A percentile compares a stretch with the other conserved stretches of the same genome.
These are phyloP conservation scores for Orgyia antiqua DNA, from an alignment of 2,888 invertebrate genomes.

Conservation along the genomic window DNA sequence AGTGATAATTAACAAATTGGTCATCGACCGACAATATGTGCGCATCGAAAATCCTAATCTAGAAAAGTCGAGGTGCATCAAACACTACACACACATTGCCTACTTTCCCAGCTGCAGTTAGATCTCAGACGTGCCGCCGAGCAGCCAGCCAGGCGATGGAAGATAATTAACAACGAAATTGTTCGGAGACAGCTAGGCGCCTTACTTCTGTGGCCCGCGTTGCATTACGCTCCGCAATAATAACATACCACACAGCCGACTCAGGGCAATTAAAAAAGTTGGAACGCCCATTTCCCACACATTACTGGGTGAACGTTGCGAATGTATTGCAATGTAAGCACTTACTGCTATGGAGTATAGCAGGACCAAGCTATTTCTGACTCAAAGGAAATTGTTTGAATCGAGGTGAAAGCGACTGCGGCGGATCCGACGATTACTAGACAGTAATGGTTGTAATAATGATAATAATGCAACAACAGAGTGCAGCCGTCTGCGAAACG, in stretches of 20 bases:
- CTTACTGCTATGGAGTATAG: slow-evolving; percentile 23
- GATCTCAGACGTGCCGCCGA: slow-evolving; percentile 56
- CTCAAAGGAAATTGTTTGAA: slow-evolving; percentile 43
- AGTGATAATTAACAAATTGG: slow-evolving; percentile 23
- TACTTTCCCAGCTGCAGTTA: slow-evolving; percentile 53
- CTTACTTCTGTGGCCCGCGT: slow-evolving; percentile 62
- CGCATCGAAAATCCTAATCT: slow-evolving; percentile 39
- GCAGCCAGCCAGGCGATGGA: slow-evolving; percentile 45
- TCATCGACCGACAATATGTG: slow-evolving; percentile 44
- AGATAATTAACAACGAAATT: slow-evolving; percentile 70
- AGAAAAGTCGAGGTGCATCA: slow-evolving; percentile 41
- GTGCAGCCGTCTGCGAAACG: slow-evolving; percentile 38
- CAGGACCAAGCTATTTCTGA: slow-evolving; percentile 36
- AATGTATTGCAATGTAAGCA: slow-evolving; percentile 35
- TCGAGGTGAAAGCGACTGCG: slow-evolving; percentile 53
- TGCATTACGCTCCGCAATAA: slow-evolving; percentile 64
- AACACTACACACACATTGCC: slow-evolving; percentile 43
- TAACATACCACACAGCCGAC: slow-evolving; percentile 50
- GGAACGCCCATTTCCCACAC: slow-evolving; percentile 65
- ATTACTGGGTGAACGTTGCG: slow-evolving; percentile 50
- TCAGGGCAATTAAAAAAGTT: slow-evolving; percentile 59
- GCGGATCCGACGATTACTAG: slow-evolving; percentile 42
- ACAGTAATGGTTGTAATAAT: slow-evolving; percentile 48
- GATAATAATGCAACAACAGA: slow-evolving; percentile 38
- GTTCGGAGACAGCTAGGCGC: slow-evolving; percentile 70